A percentile compares a stretch with the other conserved stretches of the same genome.
Evolutionary conservation across 1,140 invertebrate species (phyloP).

Genomic region (Drosophila gunungcola): DNA sequence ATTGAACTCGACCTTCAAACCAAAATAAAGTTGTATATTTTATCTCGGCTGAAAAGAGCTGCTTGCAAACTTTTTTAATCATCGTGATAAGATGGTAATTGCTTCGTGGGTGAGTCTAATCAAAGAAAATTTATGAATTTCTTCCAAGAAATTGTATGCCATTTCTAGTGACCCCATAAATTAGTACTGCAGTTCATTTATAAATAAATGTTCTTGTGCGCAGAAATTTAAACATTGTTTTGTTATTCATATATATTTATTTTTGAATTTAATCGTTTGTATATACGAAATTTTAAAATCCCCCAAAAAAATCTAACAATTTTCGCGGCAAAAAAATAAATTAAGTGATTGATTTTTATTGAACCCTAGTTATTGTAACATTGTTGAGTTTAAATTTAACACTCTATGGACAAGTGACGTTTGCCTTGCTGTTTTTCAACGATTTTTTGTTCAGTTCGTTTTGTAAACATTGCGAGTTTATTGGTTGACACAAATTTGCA

Average conservation of each 20-base stretch:
- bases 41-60: conserved; percentile 14
- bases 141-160: conserved; percentile 27
- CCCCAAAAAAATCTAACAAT: not conserved
- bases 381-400: conserved; percentile 23
- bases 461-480: conserved; percentile 28
- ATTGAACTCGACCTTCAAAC: conserved; percentile 51
- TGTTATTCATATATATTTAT: not conserved
- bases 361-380: conserved; percentile 21
- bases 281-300: not conserved
- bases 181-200: conserved; percentile 24
- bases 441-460: conserved; percentile 5
- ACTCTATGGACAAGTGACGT: not conserved
- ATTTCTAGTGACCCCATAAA: conserved; percentile 41
- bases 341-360: not conserved
- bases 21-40: conserved; percentile 23
- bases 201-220: conserved; percentile 19
- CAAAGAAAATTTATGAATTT: conserved; percentile 21
- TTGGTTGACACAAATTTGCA: conserved; percentile 25
- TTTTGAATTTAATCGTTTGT: too few relatives aligned
- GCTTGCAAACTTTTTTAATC: conserved; percentile 16
- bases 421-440: conserved; percentile 12
- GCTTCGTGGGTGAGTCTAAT: conserved; percentile 16
- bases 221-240: not conserved
- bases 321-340: not conserved
- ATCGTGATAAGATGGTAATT: conserved; percentile 10